Conservation (phyloP, 2,888 invertebrate species). For the Mantis religiosa region DNA sequence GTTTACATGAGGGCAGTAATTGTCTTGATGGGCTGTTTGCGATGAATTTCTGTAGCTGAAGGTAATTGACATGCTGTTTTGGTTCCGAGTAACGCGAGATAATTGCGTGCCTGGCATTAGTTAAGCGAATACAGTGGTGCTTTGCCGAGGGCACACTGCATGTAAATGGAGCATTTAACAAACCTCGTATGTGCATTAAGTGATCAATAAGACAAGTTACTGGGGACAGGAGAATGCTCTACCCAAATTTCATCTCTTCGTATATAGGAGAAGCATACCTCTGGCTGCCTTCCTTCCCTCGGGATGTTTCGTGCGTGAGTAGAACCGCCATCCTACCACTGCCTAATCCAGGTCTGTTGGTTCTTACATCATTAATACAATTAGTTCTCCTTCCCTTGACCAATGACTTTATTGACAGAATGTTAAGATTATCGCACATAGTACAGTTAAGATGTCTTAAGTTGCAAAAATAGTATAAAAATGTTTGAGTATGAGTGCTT, state of each 20-base stretch:
- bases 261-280: neutral
- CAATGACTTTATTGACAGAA: too few relatives aligned
- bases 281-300: neutral
- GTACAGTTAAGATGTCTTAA: too few relatives aligned
- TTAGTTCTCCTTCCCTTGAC: too few relatives aligned
- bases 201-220: slow-evolving; percentile 26
- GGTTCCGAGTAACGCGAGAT: neutral
- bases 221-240: neutral
- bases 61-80: neutral
- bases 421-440: too few relatives aligned
- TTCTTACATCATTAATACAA: too few relatives aligned
- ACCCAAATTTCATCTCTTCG: neutral
- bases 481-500: too few relatives aligned
- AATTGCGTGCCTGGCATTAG: neutral
- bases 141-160: slow-evolving; percentile 1
- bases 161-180: slow-evolving; percentile 29
- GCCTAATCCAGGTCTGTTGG: neutral
- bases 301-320: neutral
- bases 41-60: neutral
- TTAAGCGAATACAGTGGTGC: neutral
- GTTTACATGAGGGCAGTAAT: too few relatives aligned
- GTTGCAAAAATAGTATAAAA: too few relatives aligned
- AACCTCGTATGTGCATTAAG: slow-evolving; percentile 27
- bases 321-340: neutral
- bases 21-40: neutral